Base-by-base conservation (phyloP, 2,113 vertebrate genomes). In the Spermophilus dauricus region DNA sequence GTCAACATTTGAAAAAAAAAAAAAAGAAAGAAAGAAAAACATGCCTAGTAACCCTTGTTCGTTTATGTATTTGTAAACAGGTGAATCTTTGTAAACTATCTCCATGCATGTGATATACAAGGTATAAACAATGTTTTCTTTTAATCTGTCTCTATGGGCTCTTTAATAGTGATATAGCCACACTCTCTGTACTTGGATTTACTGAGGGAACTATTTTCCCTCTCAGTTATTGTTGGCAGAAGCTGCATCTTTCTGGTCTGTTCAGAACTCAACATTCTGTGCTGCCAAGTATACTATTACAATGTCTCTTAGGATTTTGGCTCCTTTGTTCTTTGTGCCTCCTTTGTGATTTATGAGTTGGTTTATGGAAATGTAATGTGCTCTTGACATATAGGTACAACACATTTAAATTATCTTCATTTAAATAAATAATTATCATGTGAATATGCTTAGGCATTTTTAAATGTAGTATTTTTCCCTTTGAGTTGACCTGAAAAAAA, bases 141-240 rank as follows among this genome's bases (percentile, higher is more conserved):
- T 77, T 85, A 2, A 89, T 89, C 81, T 93, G 63, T 86, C 73
- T 70, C 67, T 89, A 32, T 56, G 34, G 24, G 51, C 14, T 83
- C 26, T 80, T 91, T 67, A 84, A 69, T 16, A 91, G 58, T 63
- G n/a, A 67, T n/a, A 48, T 9, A 84, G 34, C 20, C 75, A 78
- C 18, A 67, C 13, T 94, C 58, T 53, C n/a, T 88, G 22, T 51
- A 8, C 84, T 88, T 90, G 84, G 70, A 77, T 96, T 97, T 94
- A 80, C 42, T 12, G 6, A 56, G 83, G 65, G 95, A 96, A 96
- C 26, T 61, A 86, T 72, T 95, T 96, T 92, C 20, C 18, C 20
- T 95, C 94, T 22, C 67, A 42, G 22, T 88, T 94, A 90, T 73
- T 84, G 42, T 88, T 97, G 96, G 97, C 95, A 97, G 92, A 93